Evolutionary conservation across 2,113 vertebrate species (phyloP).

Genomic region (Corythaeola cristata): DNA sequence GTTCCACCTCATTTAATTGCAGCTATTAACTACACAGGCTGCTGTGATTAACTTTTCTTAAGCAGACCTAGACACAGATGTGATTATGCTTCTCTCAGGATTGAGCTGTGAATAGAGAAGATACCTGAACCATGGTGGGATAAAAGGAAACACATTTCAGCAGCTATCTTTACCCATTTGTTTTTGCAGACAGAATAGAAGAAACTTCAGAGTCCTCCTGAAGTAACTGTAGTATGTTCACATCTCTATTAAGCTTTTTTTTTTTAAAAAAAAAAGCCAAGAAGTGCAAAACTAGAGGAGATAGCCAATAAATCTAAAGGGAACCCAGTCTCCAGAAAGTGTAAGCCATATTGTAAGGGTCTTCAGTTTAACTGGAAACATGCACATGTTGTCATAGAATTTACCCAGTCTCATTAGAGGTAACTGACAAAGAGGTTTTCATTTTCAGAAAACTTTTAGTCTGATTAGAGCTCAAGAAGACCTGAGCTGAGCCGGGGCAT

Average conservation of each 20-base stretch:
- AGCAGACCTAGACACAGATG: neutral
- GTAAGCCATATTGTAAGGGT: accelerated
- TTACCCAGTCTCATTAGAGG: neutral
- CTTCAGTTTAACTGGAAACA: neutral
- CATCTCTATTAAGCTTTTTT: neutral
- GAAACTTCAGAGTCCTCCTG: neutral
- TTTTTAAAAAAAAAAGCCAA: neutral
- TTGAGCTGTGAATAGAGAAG: neutral
- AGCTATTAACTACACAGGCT: neutral
- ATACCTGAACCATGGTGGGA: neutral
- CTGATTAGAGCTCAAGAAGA: neutral
- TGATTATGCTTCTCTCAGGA: neutral
- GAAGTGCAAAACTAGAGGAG: neutral
- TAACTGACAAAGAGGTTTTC: neutral
- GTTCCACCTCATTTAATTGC: neutral
- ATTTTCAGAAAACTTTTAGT: neutral
- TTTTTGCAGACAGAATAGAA: neutral
- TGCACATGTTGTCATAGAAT: accelerated
- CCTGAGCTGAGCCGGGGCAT: neutral
- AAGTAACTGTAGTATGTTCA: neutral
- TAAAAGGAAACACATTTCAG: neutral
- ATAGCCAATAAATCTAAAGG: neutral
- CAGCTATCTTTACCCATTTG: neutral
- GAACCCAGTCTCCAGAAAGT: neutral
- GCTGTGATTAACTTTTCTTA: neutral